phyloP scores from a whole-genome alignment of 1,140 invertebrate species.

The Tetramorium parvispinum region DNA sequence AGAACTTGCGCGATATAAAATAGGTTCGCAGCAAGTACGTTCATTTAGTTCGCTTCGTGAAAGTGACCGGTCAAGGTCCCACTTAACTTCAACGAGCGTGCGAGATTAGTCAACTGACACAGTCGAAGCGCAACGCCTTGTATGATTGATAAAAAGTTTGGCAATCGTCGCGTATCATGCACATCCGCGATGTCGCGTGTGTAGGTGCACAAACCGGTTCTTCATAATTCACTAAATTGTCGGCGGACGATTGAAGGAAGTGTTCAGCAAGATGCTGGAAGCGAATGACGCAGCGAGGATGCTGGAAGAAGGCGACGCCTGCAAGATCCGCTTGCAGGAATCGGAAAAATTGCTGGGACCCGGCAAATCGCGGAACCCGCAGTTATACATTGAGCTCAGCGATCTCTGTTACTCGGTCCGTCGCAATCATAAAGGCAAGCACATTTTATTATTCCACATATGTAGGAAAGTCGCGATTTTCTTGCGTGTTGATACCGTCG shows the following conservation, averaged over 20 bases:
- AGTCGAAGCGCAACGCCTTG: neutral
- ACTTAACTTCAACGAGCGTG: no score
- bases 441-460: neutral
- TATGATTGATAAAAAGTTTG: no score
- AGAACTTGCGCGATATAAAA: no score
- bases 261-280: neutral
- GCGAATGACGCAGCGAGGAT: neutral
- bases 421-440: constrained; percentile 63
- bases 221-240: neutral
- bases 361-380: neutral
- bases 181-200: no score
- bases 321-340: constrained; percentile 14
- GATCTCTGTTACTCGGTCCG: constrained; percentile 62
- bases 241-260: neutral
- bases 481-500: neutral
- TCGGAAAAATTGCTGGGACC: constrained; percentile 1
- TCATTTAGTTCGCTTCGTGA: no score
- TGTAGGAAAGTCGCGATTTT: neutral
- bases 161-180: no score
- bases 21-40: no score
- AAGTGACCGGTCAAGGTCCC: no score
- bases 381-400: constrained; percentile 65
- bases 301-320: neutral
- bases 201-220: no score
- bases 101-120: no score